phyloP scores from a whole-genome alignment of 1,140 invertebrate genomes.

The Macrosteles quadrilineatus region DNA sequence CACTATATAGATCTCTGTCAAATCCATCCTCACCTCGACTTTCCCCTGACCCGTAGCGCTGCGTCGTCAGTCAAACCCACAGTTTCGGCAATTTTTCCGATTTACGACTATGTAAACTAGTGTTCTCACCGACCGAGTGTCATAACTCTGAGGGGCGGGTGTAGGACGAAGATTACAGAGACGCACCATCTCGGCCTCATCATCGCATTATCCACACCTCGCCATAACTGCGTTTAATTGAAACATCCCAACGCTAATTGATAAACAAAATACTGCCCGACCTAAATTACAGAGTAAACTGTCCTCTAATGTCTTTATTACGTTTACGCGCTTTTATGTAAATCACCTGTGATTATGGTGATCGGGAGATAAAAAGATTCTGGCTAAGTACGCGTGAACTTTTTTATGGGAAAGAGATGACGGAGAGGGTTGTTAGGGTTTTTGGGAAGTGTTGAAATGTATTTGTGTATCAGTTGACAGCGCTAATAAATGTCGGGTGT shows the following conservation, averaged over 20 bases:
- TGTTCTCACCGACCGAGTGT: background rate
- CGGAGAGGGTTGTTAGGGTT: too few species aligned
- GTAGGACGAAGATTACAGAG: conserved; percentile 3
- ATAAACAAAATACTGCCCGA: conserved; percentile 4
- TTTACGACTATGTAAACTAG: background rate
- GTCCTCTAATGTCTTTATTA: conserved; percentile 1
- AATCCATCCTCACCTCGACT: too few species aligned
- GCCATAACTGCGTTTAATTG: background rate
- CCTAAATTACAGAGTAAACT: conserved; percentile 2
- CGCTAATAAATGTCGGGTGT: too few species aligned
- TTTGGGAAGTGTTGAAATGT: too few species aligned
- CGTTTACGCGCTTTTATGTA: conserved; percentile 1
- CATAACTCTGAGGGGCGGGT: background rate
- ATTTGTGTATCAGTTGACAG: too few species aligned
- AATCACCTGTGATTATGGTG: conserved; percentile 5
- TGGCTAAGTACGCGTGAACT: too few species aligned
- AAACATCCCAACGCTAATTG: background rate
- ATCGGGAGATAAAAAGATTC: background rate
- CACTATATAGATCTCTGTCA: too few species aligned
- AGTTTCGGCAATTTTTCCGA: conserved; percentile 5
- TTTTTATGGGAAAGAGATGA: too few species aligned
- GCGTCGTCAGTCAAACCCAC: too few species aligned
- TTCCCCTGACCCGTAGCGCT: too few species aligned
- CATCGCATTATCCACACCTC: conserved; percentile 5
- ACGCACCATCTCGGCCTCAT: background rate